Evolutionary conservation across 30 jellyfish, hydroid and myxozoan genomes (phyloP).

Genomic region (Nemopilema nomurai): DNA sequence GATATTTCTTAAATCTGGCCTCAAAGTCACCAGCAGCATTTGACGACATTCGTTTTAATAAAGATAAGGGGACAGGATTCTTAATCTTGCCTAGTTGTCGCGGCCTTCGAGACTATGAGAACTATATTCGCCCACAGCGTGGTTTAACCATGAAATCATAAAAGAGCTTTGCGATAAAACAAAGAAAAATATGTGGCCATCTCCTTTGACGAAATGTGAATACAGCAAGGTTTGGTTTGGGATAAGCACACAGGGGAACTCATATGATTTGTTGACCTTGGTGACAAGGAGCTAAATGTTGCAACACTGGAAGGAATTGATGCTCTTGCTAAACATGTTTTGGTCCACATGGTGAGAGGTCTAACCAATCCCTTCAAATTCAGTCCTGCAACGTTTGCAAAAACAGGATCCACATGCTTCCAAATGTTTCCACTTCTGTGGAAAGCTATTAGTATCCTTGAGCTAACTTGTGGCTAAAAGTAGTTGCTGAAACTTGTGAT

Average conservation of each 20-base stretch:
- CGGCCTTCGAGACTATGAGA: conserved; percentile 62
- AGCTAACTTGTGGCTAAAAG: conserved; percentile 27
- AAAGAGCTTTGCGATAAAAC: conserved; percentile 28
- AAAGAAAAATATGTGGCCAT: conserved; percentile 6
- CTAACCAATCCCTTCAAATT: conserved; percentile 14
- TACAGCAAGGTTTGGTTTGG: conserved; percentile 31
- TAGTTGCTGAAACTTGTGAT: conserved; percentile 45
- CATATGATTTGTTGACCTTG: conserved; percentile 43
- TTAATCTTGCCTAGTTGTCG: conserved; percentile 74
- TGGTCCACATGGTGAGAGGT: conserved; percentile 47
- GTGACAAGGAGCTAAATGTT: conserved; percentile 28
- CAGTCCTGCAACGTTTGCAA: conserved; percentile 55
- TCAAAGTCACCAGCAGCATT: not conserved
- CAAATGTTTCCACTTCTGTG: conserved; percentile 37
- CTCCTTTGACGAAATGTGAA: conserved; percentile 31
- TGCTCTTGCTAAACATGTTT: conserved; percentile 56
- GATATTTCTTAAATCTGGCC: conserved; percentile 63
- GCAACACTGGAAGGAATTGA: conserved; percentile 59
- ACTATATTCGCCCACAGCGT: conserved; percentile 44
- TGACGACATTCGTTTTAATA: not conserved
- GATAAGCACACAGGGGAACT: conserved; percentile 52
- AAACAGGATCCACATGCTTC: conserved; percentile 24
- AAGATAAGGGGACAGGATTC: conserved; percentile 41
- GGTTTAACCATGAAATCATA: conserved; percentile 59
- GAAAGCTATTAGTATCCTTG: not conserved